Base-by-base conservation (phyloP, 2,797 vertebrate genomes). In the Sebastes iracundus region DNA sequence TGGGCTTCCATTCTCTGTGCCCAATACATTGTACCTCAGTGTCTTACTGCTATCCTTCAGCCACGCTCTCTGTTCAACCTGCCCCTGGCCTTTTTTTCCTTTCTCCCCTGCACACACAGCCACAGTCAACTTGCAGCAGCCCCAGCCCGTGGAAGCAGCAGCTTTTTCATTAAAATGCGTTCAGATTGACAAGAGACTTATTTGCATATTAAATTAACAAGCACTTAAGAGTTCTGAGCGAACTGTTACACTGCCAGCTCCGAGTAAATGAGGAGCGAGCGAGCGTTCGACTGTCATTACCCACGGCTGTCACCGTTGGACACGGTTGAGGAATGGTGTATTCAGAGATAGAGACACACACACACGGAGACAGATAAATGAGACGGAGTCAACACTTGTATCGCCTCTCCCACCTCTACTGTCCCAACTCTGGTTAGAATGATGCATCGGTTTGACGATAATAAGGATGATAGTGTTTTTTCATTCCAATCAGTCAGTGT, bases 191-290 rank as follows among this genome's bases (percentile, higher is more conserved):
- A 93, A 93, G 90, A 88, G 85, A 93, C 91, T 92, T 85, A 94
- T 95, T 96, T 95, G 93, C 94, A 95, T 96, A 95, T 95, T 95
- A 95, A 95, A 95, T 95, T 93, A 95, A 93, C 93, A 92, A 90
- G 93, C 90, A 93, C 89, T 93, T 94, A 92, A 86, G 88, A 92
- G 86, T 91, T 93, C 78, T 86, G 87, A 93, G 85, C 38, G 76
- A 91, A 88, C 85, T 70, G 91, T 91, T 93, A 88, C 87, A 76
- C 77, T 84, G 84, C 52, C 87, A 89, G 77, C 87, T 90, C 85
- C 4, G 61, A 83, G 86, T 78, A 90, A 92, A 90, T 88, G 78
- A 88, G 82, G 75, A 88, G 87, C 32, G 77, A 90, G 81, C 56
- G 42, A 82, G 84, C 77, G 62, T 86, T 88, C 77, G 11, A 77